phyloP scores from a whole-genome alignment of 2,888 invertebrate species.

The Ernsta delagoae region DNA sequence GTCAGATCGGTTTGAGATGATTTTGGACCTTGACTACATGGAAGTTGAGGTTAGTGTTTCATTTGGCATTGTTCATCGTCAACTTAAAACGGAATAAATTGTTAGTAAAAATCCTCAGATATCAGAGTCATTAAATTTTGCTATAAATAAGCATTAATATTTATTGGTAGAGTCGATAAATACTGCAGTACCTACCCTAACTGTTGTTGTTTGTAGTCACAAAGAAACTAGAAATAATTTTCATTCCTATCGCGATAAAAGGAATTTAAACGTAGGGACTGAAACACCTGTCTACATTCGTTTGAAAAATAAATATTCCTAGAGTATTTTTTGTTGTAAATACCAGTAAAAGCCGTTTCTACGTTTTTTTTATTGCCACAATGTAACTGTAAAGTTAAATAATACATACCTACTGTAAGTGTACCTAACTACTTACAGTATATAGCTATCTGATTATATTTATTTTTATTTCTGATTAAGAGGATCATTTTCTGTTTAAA shows the following conservation, averaged over 20 bases:
- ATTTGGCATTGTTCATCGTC: constrained; percentile 60
- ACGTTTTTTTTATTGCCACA: background rate
- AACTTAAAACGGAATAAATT: constrained; percentile 39
- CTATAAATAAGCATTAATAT: constrained; percentile 24
- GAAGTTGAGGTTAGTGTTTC: constrained; percentile 61
- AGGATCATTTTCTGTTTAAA: too few relatives aligned
- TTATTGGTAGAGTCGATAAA: constrained; percentile 29
- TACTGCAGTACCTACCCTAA: constrained; percentile 18
- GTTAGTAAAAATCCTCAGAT: constrained; percentile 36
- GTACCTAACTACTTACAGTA: too few relatives aligned
- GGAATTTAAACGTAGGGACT: constrained; percentile 42
- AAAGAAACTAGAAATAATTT: constrained; percentile 42
- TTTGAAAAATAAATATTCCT: constrained; percentile 35
- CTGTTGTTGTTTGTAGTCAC: constrained; percentile 21
- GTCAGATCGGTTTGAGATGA: constrained; percentile 63
- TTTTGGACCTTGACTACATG: constrained; percentile 67
- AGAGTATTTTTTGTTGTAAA: constrained; percentile 27
- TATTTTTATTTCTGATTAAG: too few relatives aligned
- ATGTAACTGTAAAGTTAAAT: background rate
- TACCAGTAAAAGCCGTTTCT: constrained; percentile 29
- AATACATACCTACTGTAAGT: too few relatives aligned
- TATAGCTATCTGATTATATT: too few relatives aligned
- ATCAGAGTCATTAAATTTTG: constrained; percentile 9
- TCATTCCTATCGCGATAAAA: constrained; percentile 43
- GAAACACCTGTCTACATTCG: constrained; percentile 42